These are phyloP conservation scores for Equus quagga DNA, from an alignment of 2,113 vertebrate species.

Conservation along the genomic window DNA sequence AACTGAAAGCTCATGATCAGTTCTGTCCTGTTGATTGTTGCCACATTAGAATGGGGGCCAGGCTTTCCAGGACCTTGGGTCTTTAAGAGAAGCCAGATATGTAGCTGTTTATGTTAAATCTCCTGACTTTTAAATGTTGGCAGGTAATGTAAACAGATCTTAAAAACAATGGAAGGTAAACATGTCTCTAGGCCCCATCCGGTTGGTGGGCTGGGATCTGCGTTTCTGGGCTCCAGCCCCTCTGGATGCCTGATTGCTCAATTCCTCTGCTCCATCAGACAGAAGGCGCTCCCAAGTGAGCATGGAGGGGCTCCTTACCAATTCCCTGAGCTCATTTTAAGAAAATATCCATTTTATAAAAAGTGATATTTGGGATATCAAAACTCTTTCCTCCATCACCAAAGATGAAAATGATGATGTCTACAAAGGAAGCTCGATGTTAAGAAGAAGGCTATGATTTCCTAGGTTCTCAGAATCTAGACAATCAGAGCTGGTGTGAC, in stretches of 20 bases:
- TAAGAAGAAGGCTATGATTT: neutral
- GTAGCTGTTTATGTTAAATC: neutral
- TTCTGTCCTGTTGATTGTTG: neutral
- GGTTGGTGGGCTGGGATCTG: neutral
- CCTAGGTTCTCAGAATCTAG: too few species aligned
- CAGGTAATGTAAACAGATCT: conserved; percentile 26
- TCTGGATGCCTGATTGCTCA: neutral
- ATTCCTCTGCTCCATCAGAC: neutral
- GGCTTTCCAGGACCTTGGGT: neutral
- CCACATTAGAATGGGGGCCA: neutral
- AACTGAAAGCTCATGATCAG: neutral
- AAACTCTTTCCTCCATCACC: neutral
- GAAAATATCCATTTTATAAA: neutral
- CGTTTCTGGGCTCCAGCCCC: neutral
- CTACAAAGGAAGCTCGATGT: neutral
- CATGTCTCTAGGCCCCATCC: neutral
- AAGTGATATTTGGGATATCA: neutral
- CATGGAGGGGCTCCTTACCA: neutral
- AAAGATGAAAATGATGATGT: neutral
- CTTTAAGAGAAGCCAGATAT: neutral
- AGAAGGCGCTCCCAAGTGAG: neutral
- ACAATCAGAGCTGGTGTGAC: neutral
- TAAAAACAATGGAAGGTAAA: neutral
- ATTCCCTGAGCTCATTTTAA: neutral
- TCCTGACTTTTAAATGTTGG: neutral